A percentile compares a stretch with the other conserved stretches of the same genome.
phyloP scores from a whole-genome alignment of 2,888 invertebrate species.

The Tetropium fuscum region DNA sequence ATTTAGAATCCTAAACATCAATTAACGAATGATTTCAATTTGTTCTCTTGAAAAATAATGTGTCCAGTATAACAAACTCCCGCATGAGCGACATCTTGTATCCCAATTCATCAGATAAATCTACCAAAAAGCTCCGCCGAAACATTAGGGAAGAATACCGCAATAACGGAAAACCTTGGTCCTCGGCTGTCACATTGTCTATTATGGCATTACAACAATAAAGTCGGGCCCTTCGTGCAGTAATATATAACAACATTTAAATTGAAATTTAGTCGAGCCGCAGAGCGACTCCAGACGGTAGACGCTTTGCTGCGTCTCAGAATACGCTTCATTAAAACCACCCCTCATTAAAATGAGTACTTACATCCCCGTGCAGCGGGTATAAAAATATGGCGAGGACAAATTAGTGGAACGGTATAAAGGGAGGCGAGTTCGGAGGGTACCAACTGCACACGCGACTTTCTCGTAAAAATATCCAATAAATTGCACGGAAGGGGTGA shows the following conservation, averaged over 20 bases:
- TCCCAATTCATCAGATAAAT: too few species aligned
- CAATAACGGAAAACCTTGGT: too few species aligned
- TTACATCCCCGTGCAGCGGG: slow-evolving; percentile 44
- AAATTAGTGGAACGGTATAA: slow-evolving; percentile 41
- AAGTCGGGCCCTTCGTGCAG: neutral
- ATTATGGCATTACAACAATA: neutral
- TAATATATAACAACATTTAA: neutral
- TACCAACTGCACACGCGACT: slow-evolving; percentile 1
- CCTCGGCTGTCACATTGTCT: neutral
- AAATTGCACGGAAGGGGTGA: neutral
- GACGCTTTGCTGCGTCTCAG: slow-evolving; percentile 16
- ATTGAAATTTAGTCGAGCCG: slow-evolving; percentile 2
- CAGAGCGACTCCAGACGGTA: slow-evolving; percentile 10
- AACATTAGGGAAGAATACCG: too few species aligned
- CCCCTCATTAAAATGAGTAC: slow-evolving; percentile 53
- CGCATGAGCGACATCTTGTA: too few species aligned
- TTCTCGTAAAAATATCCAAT: neutral
- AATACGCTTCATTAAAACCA: slow-evolving; percentile 51
- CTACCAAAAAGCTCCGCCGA: too few species aligned
- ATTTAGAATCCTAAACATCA: too few species aligned
- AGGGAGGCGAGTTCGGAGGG: neutral
- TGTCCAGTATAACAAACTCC: too few species aligned
- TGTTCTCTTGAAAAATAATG: too few species aligned
- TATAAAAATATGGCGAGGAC: slow-evolving; percentile 44
- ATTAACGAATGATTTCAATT: too few species aligned